Conservation (phyloP, 30 jellyfish, hydroid and myxozoan genomes). For the Pseudorhiza aurosa region DNA sequence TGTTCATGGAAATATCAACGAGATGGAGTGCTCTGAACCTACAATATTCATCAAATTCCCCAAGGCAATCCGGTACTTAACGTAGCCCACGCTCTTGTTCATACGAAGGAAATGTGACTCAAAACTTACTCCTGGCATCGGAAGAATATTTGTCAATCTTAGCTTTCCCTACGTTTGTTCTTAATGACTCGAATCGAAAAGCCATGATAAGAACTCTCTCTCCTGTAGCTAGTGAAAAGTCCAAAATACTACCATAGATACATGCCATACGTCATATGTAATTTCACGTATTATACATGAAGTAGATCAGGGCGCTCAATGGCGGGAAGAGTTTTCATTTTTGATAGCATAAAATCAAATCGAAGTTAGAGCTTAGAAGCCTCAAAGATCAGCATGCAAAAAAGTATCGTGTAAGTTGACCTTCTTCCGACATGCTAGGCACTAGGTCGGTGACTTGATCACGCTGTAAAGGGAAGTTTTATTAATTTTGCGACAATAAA, state of each 20-base stretch:
- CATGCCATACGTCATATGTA: too few species aligned
- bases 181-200: constrained; percentile 8
- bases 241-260: too few species aligned
- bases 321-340: background rate
- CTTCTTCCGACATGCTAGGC: background rate
- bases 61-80: too few species aligned
- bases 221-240: too few species aligned
- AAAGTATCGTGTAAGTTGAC: background rate
- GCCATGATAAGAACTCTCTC: constrained; percentile 22
- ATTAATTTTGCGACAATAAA: too few species aligned
- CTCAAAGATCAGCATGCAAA: background rate
- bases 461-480: too few species aligned
- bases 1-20: too few species aligned
- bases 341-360: background rate
- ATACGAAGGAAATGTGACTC: too few species aligned
- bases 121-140: constrained; percentile 1
- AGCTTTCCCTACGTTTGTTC: constrained; percentile 14
- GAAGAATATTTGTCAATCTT: background rate
- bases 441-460: too few species aligned
- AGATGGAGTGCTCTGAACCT: too few species aligned
- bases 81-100: too few species aligned
- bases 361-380: background rate
- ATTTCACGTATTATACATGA: background rate
- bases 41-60: too few species aligned
- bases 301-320: background rate